These are phyloP conservation scores for Pentalonia nigronervosa DNA, from an alignment of 1,140 invertebrate genomes.

Conservation along the genomic window DNA sequence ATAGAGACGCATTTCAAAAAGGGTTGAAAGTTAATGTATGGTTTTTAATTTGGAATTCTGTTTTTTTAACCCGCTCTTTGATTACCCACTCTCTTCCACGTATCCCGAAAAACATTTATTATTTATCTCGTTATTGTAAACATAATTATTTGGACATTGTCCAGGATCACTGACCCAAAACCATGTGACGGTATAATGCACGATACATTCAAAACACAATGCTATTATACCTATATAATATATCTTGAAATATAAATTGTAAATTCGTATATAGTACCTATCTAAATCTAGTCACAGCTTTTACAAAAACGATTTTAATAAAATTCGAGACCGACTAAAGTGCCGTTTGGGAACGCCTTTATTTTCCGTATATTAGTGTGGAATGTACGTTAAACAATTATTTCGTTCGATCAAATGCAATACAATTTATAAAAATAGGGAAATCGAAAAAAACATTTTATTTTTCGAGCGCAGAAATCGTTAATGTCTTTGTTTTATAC, in stretches of 20 bases:
- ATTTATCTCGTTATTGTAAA: conserved; percentile 13
- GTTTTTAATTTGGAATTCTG: conserved; percentile 30
- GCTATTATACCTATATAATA: neutral
- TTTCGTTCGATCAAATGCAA: neutral
- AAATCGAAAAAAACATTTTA: neutral
- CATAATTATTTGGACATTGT: conserved; percentile 9
- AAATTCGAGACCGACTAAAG: neutral
- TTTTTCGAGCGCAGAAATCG: neutral
- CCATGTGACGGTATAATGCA: neutral
- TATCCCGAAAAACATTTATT: conserved; percentile 5
- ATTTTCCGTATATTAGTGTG: neutral
- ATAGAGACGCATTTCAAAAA: neutral
- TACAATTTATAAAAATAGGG: neutral
- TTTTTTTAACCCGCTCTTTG: neutral
- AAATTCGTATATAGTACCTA: neutral
- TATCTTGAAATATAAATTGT: neutral
- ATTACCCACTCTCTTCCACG: neutral
- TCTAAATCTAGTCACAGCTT: neutral
- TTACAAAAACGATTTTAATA: conserved; percentile 14
- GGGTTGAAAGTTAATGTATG: conserved; percentile 15
- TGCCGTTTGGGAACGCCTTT: neutral
- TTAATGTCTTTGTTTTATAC: neutral
- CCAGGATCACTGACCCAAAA: conserved; percentile 4
- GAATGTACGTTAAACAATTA: neutral
- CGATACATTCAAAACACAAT: neutral